Base-by-base conservation (phyloP, 2,888 invertebrate species). In the Noctua comes region DNA sequence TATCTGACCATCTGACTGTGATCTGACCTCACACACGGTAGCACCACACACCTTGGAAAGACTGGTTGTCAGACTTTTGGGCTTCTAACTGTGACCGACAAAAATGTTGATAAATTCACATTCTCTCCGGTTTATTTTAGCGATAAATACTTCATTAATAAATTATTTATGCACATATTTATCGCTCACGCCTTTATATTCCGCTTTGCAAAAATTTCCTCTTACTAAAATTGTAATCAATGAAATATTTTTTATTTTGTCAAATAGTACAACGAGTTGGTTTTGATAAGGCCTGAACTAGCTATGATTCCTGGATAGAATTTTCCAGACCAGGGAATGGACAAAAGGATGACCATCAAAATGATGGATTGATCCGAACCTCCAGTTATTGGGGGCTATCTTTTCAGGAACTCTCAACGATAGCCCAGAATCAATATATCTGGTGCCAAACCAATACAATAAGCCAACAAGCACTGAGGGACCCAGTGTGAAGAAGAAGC, bases 111-210 rank as follows among this genome's bases (percentile, higher is more conserved):
- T 82, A 66, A 65, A 66, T 16, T 16, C 54, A 36, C 40, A 70
- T 40, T 8, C 48, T 62, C 24, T 46, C 69, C 65, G 51, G 68
- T 69, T 81, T 21, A 31, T 51, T 80, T 31, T 57, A 10, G 48
- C 57, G 40, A 69, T 81, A 72, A 43, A 59, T 57, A 48, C 18
- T 18, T 36, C 51, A 66, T 59, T 36, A 66, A 75, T 51, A 27
- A 16, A 70, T 75, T 70, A 65, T 75, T 69, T 48, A 69, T 51
- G 74, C 68, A 48, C 59, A 74, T 40, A 51, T 75, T 80, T 46
- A 66, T 80, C 43, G 57, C 69, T n/a, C 82, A 66, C 43, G 59
- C 46, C 36, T 66, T 64, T 21, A 27, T 21, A 40, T 24, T 54
- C 54, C n/a, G 31, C 18, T 18, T 27, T 77, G 51, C 16, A 70